A percentile compares a stretch with the other conserved stretches of the same genome.
Evolutionary conservation across 2,113 vertebrate species (phyloP).

Genomic region (Chloropsis hardwickii): DNA sequence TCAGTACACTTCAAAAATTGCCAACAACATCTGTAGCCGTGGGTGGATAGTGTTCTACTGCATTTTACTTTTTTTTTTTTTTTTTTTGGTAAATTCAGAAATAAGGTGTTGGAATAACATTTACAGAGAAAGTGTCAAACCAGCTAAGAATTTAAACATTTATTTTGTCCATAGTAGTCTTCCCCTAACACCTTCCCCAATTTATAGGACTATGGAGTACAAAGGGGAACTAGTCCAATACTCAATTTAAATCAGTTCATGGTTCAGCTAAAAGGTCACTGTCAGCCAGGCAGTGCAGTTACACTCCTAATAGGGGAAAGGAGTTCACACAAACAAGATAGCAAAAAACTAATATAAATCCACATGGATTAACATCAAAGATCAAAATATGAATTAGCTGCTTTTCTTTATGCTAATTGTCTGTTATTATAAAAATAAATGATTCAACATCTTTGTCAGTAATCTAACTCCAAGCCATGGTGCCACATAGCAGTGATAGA

Average conservation of each 20-base stretch:
- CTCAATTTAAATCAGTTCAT: neutral
- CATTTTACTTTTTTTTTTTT: neutral
- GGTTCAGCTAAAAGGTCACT: constrained; percentile 19
- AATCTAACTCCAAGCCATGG: neutral
- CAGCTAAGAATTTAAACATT: neutral
- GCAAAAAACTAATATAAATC: neutral
- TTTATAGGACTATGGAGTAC: neutral
- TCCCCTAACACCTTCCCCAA: neutral
- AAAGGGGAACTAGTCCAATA: neutral
- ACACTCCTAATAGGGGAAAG: neutral
- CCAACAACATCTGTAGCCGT: neutral
- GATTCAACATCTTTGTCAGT: neutral
- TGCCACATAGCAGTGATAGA: neutral
- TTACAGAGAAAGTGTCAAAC: neutral
- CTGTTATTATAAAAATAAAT: neutral
- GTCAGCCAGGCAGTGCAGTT: neutral
- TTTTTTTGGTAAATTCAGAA: neutral
- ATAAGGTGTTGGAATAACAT: neutral
- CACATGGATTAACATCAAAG: neutral
- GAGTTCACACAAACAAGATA: neutral
- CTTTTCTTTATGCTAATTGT: neutral
- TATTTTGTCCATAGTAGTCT: neutral
- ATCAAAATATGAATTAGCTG: neutral
- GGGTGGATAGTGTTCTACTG: neutral
- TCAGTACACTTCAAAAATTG: neutral